Evolutionary conservation across 2,888 invertebrate genomes (phyloP).

Genomic region (Villa cingulata): DNA sequence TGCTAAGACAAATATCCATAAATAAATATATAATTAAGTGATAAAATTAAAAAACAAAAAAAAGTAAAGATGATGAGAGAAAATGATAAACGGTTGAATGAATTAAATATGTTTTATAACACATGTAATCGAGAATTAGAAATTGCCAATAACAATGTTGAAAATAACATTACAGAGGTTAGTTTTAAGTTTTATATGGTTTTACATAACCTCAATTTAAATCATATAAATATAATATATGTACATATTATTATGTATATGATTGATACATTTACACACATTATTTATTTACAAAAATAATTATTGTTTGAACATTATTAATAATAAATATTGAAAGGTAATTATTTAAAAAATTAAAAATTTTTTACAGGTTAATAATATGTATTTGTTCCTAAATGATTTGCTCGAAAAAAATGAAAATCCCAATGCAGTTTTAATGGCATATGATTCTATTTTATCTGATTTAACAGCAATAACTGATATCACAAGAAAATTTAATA

Average conservation of each 20-base stretch:
- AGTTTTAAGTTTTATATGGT: too few relatives aligned
- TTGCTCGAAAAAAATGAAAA: neutral
- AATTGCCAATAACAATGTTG: neutral
- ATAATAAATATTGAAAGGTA: too few relatives aligned
- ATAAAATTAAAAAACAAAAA: too few relatives aligned
- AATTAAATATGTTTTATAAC: neutral
- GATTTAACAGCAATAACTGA: constrained; percentile 1
- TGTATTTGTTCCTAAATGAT: neutral
- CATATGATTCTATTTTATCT: neutral
- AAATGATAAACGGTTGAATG: neutral
- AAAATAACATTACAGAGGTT: neutral
- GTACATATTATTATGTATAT: too few relatives aligned
- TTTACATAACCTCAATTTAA: too few relatives aligned
- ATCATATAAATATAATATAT: too few relatives aligned
- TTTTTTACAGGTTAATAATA: neutral
- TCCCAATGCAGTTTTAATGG: neutral
- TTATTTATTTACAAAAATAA: neutral
- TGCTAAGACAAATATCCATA: too few relatives aligned
- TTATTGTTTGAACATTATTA: too few relatives aligned
- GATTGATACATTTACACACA: neutral
- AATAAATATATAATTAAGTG: too few relatives aligned
- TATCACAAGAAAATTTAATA: constrained; percentile 4
- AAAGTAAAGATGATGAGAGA: too few relatives aligned
- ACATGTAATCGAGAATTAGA: neutral
- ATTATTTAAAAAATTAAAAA: too few relatives aligned